These are phyloP conservation scores for Acromyrmex echinatior DNA, from an alignment of 1,140 invertebrate species.

Conservation along the genomic window DNA sequence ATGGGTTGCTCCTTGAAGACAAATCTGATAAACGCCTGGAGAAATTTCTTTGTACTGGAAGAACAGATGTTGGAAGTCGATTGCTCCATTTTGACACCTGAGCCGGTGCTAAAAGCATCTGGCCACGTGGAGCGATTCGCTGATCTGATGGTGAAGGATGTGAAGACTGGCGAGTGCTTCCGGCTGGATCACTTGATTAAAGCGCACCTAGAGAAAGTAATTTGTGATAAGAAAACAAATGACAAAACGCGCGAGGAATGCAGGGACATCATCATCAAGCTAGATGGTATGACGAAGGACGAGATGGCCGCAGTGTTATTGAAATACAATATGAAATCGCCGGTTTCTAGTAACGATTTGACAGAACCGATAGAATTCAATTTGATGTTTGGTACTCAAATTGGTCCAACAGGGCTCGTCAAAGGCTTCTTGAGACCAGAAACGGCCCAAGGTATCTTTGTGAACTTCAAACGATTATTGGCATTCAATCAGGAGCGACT, in stretches of 20 bases:
- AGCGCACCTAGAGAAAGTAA: conserved; percentile 96
- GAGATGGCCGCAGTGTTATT: conserved; percentile 95
- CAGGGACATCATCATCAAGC: conserved; percentile 92
- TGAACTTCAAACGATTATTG: conserved; percentile 98
- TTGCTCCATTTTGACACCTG: conserved; percentile 98
- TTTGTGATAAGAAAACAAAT: conserved; percentile 93
- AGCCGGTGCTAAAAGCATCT: conserved; percentile 98
- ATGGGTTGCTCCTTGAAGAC: conserved; percentile 99
- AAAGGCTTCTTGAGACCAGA: conserved; percentile 98
- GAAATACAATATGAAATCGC: conserved; percentile 98
- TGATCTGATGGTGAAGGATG: conserved; percentile 99
- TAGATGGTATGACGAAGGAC: conserved; percentile 95
- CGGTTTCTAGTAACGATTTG: conserved; percentile 97
- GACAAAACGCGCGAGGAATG: conserved; percentile 91
- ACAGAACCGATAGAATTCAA: conserved; percentile 99
- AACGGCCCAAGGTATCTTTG: conserved; percentile 99
- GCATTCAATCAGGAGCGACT: conserved; percentile 99
- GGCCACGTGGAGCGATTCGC: conserved; percentile 99
- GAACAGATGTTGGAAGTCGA: conserved; percentile 99
- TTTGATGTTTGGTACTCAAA: conserved; percentile 99
- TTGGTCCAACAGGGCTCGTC: conserved; percentile 97
- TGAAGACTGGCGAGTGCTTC: conserved; percentile 98
- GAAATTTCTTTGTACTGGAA: conserved; percentile 98
- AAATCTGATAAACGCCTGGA: conserved; percentile 97
- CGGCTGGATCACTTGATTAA: conserved; percentile 99